These are phyloP conservation scores for Hyperopisus bebe DNA, from an alignment of 2,113 vertebrate species.

Conservation along the genomic window DNA sequence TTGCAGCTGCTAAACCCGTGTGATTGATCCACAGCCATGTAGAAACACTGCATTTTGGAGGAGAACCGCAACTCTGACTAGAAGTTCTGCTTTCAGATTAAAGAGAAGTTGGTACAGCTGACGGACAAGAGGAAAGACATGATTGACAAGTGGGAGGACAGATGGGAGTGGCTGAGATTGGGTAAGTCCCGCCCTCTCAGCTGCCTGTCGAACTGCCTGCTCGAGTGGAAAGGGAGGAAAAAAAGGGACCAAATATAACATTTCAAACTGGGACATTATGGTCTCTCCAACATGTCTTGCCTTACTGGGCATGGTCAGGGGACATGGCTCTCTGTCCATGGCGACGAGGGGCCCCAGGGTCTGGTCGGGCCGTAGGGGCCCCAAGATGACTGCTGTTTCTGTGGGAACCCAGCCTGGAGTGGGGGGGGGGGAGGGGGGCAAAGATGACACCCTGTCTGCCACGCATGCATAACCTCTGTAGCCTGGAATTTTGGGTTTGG, in stretches of 20 bases:
- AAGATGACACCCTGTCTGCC: neutral
- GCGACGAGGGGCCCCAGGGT: neutral
- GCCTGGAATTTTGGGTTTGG: neutral
- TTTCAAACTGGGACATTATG: neutral
- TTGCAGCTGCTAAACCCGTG: neutral
- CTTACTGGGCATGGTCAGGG: neutral
- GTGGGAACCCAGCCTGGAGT: neutral
- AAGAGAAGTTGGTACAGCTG: constrained; percentile 88
- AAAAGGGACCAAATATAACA: neutral
- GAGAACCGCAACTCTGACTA: neutral
- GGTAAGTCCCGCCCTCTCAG: constrained; percentile 59
- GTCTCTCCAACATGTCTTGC: neutral
- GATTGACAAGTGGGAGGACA: constrained; percentile 98
- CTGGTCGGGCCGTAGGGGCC: neutral
- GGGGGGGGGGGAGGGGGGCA: neutral
- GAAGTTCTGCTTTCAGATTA: constrained; percentile 66
- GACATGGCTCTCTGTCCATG: neutral
- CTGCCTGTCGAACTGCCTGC: neutral
- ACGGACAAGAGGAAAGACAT: constrained; percentile 98
- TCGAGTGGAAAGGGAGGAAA: neutral
- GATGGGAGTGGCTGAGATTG: constrained; percentile 97
- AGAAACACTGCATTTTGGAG: neutral
- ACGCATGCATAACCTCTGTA: neutral
- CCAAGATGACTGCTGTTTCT: neutral
- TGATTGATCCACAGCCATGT: neutral